Percentiles rank a stretch among this genome's conserved stretches.
These are phyloP conservation scores for Phainopepla nitens DNA, from an alignment of 2,113 vertebrate genomes.

Conservation along the genomic window DNA sequence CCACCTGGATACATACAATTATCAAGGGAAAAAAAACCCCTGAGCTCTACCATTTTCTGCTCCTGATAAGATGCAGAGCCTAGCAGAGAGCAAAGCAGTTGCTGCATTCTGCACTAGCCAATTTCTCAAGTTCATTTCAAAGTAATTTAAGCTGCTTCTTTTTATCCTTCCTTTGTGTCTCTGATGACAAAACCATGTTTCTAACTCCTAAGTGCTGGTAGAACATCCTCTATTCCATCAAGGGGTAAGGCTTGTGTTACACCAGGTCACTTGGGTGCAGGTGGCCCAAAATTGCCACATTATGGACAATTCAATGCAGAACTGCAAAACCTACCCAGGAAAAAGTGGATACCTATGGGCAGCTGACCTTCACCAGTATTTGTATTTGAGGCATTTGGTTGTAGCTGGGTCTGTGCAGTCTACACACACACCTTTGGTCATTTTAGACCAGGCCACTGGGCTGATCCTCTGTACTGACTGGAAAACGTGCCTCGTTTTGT, in stretches of 20 bases:
- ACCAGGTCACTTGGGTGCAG: not conserved
- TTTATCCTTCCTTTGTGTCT: not conserved
- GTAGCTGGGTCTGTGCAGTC: not conserved
- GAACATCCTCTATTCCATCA: not conserved
- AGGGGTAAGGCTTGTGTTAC: not conserved
- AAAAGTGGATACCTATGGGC: not conserved
- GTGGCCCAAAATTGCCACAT: not conserved
- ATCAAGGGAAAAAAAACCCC: not conserved
- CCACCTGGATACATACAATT: not conserved
- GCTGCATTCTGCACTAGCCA: not conserved
- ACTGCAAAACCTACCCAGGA: not conserved
- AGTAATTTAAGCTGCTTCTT: not conserved
- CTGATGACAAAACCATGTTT: slow-evolving; percentile 9
- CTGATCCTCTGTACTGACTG: not conserved
- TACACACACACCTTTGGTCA: not conserved
- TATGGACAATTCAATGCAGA: not conserved
- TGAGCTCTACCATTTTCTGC: not conserved
- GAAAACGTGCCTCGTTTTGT: not conserved
- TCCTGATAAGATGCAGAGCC: not conserved
- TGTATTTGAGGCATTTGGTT: not conserved
- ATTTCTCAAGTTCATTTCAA: slow-evolving; percentile 11
- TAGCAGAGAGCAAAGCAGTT: not conserved
- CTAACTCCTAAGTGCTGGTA: not conserved
- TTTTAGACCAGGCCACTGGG: not conserved
- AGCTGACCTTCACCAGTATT: not conserved